These are phyloP conservation scores for Eulithis testata DNA, from an alignment of 2,888 invertebrate genomes.

Conservation along the genomic window DNA sequence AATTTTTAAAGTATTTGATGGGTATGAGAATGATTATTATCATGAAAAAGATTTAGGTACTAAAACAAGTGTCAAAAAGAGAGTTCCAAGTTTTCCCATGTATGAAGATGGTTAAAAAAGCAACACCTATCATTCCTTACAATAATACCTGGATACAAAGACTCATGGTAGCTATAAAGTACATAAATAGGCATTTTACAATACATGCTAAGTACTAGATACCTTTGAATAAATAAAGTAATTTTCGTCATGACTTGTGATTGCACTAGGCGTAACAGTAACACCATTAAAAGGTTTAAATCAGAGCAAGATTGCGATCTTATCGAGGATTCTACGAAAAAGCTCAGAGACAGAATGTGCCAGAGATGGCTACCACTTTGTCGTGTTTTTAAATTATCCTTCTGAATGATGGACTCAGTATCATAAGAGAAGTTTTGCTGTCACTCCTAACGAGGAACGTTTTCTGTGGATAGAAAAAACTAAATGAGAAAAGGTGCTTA, in stretches of 20 bases:
- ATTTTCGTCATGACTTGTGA: slow-evolving; percentile 30
- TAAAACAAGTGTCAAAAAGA: neutral
- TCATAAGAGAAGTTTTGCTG: too few relatives aligned
- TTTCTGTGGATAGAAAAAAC: too few relatives aligned
- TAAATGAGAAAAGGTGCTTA: too few relatives aligned
- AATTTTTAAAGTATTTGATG: neutral
- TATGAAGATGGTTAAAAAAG: too few relatives aligned
- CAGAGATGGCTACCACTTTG: slow-evolving; percentile 4
- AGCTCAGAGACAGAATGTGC: slow-evolving; percentile 9
- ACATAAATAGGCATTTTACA: neutral
- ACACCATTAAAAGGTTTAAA: slow-evolving; percentile 31
- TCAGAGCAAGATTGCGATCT: slow-evolving; percentile 23
- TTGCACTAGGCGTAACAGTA: slow-evolving; percentile 29
- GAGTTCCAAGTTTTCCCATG: too few relatives aligned
- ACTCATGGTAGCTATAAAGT: too few relatives aligned
- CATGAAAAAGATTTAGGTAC: neutral
- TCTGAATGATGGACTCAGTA: neutral
- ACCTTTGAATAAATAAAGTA: slow-evolving; percentile 26
- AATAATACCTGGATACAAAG: too few relatives aligned
- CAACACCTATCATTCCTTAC: too few relatives aligned
- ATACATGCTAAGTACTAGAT: neutral
- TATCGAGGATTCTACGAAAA: slow-evolving; percentile 22
- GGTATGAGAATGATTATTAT: neutral
- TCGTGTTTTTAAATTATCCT: neutral
- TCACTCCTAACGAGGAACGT: too few relatives aligned